A percentile compares a stretch with the other conserved stretches of the same genome.
phyloP scores from a whole-genome alignment of 2,113 vertebrate species.

The Probosciger aterrimus region DNA sequence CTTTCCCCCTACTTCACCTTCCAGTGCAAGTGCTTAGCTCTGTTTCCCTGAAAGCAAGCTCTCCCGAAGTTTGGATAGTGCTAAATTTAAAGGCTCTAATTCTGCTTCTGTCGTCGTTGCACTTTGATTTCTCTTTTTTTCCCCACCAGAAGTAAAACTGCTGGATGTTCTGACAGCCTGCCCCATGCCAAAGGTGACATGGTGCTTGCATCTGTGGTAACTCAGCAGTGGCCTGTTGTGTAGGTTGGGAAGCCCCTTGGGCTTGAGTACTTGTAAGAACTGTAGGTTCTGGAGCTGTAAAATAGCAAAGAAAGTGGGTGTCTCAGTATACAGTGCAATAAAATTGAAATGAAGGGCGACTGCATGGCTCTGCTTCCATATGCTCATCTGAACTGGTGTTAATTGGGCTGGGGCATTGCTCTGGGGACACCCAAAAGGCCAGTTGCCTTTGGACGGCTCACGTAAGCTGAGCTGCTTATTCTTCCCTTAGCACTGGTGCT shows the following conservation, averaged over 20 bases:
- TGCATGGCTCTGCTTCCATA: background rate
- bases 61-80: accelerated
- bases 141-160: background rate
- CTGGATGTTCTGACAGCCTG: background rate
- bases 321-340: accelerated
- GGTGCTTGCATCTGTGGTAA: background rate
- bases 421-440: background rate
- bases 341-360: background rate
- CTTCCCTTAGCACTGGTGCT: background rate
- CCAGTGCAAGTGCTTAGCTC: background rate
- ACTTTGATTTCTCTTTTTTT: background rate
- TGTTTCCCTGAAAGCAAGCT: accelerated
- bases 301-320: background rate
- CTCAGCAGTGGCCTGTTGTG: background rate
- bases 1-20: background rate
- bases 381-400: background rate
- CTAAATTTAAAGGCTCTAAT: background rate
- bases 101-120: accelerated
- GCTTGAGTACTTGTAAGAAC: background rate
- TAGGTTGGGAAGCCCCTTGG: accelerated
- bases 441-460: background rate
- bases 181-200: accelerated
- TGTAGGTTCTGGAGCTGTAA: background rate
- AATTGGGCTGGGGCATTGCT: accelerated
- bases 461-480: accelerated